phyloP scores from a whole-genome alignment of 2,113 vertebrate species.

The rat (Rattus norvegicus) region GRCr8 NC_086023.1:116441501-116442000 shows the following conservation, averaged over 20 bases:
- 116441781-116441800: slow-evolving; percentile 78
- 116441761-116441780: slow-evolving; percentile 82
- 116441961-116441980: slow-evolving; percentile 42
- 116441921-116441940: slow-evolving; percentile 66
- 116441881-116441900: slow-evolving; percentile 56
- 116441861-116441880: slow-evolving; percentile 76
- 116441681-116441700: slow-evolving; percentile 59
- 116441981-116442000: slow-evolving; percentile 61
- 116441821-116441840: slow-evolving; percentile 78
- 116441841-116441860: slow-evolving; percentile 76
- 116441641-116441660: slow-evolving; percentile 71
- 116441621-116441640: slow-evolving; percentile 66
- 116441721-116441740: slow-evolving; percentile 82
- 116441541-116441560: slow-evolving; percentile 5
- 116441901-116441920: slow-evolving; percentile 64
- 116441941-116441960: slow-evolving; percentile 72
- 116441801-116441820: slow-evolving; percentile 79
- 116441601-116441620: slow-evolving; percentile 67
- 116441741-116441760: slow-evolving; percentile 81
- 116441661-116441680: slow-evolving; percentile 77
- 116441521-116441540: background rate
- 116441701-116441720: slow-evolving; percentile 65
- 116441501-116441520: background rate
- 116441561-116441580: background rate
- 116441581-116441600: slow-evolving; percentile 52